A percentile compares a stretch with the other conserved stretches of the same genome.
Conservation (phyloP, 2,888 invertebrate species). For the Euzetes globulus region DNA sequence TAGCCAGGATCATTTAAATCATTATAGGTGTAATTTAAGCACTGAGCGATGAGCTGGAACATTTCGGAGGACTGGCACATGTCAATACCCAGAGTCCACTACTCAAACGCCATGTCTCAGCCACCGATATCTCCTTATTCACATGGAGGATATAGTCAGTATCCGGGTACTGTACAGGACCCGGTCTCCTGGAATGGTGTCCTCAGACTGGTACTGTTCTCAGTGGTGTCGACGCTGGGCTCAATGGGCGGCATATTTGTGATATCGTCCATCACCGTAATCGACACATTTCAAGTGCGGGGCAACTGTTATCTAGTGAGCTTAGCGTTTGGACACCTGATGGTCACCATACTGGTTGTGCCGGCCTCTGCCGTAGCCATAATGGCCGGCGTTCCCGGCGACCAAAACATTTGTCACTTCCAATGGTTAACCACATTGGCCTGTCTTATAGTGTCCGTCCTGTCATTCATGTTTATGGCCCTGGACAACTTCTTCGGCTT, state of each 20-base stretch:
- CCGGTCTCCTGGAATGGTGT: slow-evolving; percentile 61
- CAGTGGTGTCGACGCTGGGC: slow-evolving; percentile 59
- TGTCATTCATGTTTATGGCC: slow-evolving; percentile 59
- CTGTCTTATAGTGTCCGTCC: slow-evolving; percentile 59
- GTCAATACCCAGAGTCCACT: not conserved
- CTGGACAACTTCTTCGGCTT: slow-evolving; percentile 58
- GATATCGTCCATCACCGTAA: slow-evolving; percentile 65
- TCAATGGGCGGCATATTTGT: slow-evolving; percentile 68
- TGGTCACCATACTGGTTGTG: slow-evolving; percentile 62
- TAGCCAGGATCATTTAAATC: not conserved
- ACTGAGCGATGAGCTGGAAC: not conserved
- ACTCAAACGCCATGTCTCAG: not conserved
- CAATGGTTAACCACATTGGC: slow-evolving; percentile 61
- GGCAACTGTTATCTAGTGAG: slow-evolving; percentile 64
- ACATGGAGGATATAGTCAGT: not conserved
- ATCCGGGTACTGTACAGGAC: slow-evolving; percentile 39
- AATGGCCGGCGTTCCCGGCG: slow-evolving; percentile 55
- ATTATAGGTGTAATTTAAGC: not conserved
- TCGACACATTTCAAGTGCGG: slow-evolving; percentile 54
- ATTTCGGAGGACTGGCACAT: not conserved
- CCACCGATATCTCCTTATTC: not conserved
- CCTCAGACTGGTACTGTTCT: slow-evolving; percentile 58
- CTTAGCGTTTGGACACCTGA: slow-evolving; percentile 63
- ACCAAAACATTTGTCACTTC: slow-evolving; percentile 54
- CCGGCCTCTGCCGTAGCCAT: slow-evolving; percentile 63